Base-by-base conservation (phyloP, 2,888 invertebrate genomes). In the Athalia circularis region DNA sequence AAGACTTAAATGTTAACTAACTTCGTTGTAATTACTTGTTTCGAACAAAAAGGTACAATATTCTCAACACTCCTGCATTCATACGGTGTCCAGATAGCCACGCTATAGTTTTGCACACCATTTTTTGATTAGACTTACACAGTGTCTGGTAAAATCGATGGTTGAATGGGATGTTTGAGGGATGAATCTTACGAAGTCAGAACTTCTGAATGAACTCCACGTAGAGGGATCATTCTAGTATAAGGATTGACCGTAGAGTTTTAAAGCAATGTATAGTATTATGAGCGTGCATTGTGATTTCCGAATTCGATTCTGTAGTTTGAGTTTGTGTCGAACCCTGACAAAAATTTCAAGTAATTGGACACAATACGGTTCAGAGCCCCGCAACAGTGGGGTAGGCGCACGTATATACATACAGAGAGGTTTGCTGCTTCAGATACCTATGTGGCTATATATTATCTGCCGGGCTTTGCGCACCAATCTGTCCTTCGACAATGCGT, bases 401-500 rank as follows among this genome's bases (percentile, higher is more conserved):
- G 52, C 75, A 62, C n/a, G 45, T 48, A 47, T 57, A 29, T 48
- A n/a, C n/a, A 62, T 48, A 47, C 29, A 54, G 8, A n/a, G 8
- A 54, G 72, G 57, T 29, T 29, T 29, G 29, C 29, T 29, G 29
- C 29, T 29, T 29, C 29, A 29, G 29, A 29, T 29, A 29, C 29
- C 29, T 29, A n/a, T 72, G 29, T 50, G 45, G 62, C 48, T 62
- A 75, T 75, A 75, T 75, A 75, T 62, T 75, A 75, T 75, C 75
- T 64, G 50, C 75, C 29, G 2, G 29, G 29, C 62, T 75, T 62
- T 75, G 8, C 61, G 52, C 62, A 43, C 48, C 75, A 75, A 75
- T 75, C 75, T 75, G 75, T 75, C 75, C 50, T 15, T 75, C 75
- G 75, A 75, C 75, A 75, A 75, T 75, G 64, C 75, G 75, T 75